Conservation (phyloP, 2,888 invertebrate species). For the Anorthoa munda region DNA sequence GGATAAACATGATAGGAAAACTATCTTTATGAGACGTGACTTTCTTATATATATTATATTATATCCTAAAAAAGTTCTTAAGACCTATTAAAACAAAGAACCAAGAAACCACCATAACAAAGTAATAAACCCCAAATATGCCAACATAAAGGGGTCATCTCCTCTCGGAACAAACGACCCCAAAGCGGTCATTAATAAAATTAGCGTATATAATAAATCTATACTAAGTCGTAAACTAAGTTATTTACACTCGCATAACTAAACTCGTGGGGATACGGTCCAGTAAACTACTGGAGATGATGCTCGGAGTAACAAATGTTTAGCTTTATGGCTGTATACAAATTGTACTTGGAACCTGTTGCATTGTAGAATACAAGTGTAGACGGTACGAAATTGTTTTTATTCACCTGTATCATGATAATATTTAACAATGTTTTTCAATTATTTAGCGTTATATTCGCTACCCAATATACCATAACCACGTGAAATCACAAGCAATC, state of each 20-base stretch:
- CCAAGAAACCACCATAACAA: constrained; percentile 6
- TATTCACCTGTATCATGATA: not conserved
- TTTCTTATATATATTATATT: too few species aligned
- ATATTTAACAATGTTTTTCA: not conserved
- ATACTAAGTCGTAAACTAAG: constrained; percentile 50
- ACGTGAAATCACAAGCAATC: too few species aligned
- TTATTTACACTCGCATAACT: constrained; percentile 51
- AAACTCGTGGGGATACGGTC: constrained; percentile 38
- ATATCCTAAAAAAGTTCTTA: not conserved
- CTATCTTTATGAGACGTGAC: not conserved
- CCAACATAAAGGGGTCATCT: constrained; percentile 14
- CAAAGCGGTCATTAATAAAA: constrained; percentile 60
- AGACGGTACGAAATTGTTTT: not conserved
- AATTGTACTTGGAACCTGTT: constrained; percentile 34
- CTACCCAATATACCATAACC: too few species aligned
- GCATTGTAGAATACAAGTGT: constrained; percentile 7
- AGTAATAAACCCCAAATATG: constrained; percentile 26
- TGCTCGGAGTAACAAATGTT: constrained; percentile 29
- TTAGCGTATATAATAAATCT: constrained; percentile 56
- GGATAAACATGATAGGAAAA: not conserved
- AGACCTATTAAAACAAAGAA: constrained; percentile 14
- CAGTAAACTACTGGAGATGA: constrained; percentile 22
- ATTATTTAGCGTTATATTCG: not conserved
- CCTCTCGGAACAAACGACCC: constrained; percentile 34
- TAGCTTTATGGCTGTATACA: constrained; percentile 17